phyloP scores from a whole-genome alignment of 2,797 vertebrate genomes.

The Danio tinwini region DNA sequence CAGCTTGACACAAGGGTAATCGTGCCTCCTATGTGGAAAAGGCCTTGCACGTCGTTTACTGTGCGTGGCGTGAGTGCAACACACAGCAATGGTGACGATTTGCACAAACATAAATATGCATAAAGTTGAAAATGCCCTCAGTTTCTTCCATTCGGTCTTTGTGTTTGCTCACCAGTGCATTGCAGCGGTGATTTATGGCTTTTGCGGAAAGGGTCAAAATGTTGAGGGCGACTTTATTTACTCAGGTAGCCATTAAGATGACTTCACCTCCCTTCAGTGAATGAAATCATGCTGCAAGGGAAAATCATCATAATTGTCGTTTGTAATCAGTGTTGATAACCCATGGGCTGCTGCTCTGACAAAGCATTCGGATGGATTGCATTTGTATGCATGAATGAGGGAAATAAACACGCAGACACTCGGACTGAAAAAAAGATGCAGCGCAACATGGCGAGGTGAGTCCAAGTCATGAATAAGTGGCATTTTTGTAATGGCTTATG shows the following conservation, averaged over 20 bases:
- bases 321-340: conserved; percentile 52
- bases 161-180: conserved; percentile 48
- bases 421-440: conserved; percentile 24
- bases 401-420: background rate
- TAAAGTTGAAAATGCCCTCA: conserved; percentile 17
- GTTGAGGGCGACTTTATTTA: conserved; percentile 69
- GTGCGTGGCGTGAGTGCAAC: conserved; percentile 15
- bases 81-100: background rate
- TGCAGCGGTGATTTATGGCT: conserved; percentile 70
- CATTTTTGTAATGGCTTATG: conserved; percentile 44
- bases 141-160: background rate
- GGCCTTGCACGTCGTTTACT: background rate
- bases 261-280: conserved; percentile 52
- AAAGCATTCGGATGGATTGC: background rate
- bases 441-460: background rate
- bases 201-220: conserved; percentile 56
- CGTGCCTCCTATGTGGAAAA: conserved; percentile 23
- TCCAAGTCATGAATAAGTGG: conserved; percentile 13
- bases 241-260: conserved; percentile 62
- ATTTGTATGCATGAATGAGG: background rate
- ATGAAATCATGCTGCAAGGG: conserved; percentile 39
- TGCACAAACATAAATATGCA: conserved; percentile 9
- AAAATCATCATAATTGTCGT: conserved; percentile 47
- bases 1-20: conserved; percentile 13
- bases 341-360: conserved; percentile 17